Percentiles rank a stretch among this genome's conserved stretches.
Evolutionary conservation across 2,797 vertebrate genomes (phyloP).

Genomic region (Alfaro cultratus): DNA sequence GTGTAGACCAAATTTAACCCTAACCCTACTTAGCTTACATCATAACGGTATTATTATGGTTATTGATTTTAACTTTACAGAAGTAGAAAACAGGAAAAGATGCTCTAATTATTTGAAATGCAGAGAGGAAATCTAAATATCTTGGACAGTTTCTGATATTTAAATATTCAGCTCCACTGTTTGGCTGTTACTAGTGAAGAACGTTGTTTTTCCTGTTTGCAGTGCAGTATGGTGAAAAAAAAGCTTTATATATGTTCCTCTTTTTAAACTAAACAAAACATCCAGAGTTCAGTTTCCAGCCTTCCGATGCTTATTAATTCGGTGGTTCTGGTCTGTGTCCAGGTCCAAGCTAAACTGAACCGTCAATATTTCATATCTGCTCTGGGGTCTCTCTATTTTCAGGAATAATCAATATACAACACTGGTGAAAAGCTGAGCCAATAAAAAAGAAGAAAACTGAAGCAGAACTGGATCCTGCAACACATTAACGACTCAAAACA

Average conservation of each 20-base stretch:
- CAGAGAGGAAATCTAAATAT: not conserved
- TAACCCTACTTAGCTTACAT: too few species aligned
- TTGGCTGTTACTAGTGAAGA: not conserved
- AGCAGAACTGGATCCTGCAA: not conserved
- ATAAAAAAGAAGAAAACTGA: not conserved
- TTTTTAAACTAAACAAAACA: not conserved
- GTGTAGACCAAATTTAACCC: not conserved
- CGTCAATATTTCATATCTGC: not conserved
- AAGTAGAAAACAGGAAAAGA: too few species aligned
- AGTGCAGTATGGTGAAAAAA: not conserved
- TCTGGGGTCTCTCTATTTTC: too few species aligned
- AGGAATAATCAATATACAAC: not conserved
- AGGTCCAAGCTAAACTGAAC: not conserved
- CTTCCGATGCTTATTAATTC: not conserved
- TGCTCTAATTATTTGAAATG: too few species aligned
- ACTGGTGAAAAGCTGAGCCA: not conserved
- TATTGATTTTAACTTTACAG: too few species aligned
- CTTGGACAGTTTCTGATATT: not conserved
- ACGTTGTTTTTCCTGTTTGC: not conserved
- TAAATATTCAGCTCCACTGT: not conserved
- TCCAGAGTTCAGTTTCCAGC: not conserved
- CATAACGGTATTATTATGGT: too few species aligned
- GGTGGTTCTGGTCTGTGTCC: not conserved
- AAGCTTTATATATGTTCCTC: not conserved
- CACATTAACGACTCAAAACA: not conserved